Base-by-base conservation (phyloP, 1,140 invertebrate genomes). In the Sycobia sp. region DNA sequence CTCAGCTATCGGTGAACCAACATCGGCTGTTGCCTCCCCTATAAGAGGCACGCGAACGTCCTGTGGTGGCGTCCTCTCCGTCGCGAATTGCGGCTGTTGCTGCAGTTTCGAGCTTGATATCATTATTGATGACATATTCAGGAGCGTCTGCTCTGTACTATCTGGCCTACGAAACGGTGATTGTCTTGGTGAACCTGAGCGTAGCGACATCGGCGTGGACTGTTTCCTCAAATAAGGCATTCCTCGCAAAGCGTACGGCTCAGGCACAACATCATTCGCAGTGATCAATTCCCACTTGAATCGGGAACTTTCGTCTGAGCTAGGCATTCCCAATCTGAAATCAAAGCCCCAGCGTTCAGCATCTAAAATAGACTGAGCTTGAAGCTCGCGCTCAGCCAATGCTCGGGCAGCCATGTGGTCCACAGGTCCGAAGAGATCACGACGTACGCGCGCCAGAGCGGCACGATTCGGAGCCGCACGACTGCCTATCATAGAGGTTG, bases 401-500 rank as follows among this genome's bases (percentile, higher is more conserved):
- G 75, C 76, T 0, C 74, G 69, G 7, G 79, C 79, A 4, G 83
- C 83, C 10, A 78, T 82, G 65, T 83, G 83, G 67, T 85, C 82
- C 4, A 84, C 82, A 3, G 84, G 84, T 0, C 83, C 84, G 64
- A 85, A 85, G n/a, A 85, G 69, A 65, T 82, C 80, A 61, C 82
- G 74, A 10, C 82, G 70, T 4, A 84, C 81, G 13, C 79, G 75
- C 0, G 79, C 79, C 4, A 82, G 64, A 1, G 76, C 76, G 11
- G 76, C 79, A 9, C 71, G 71, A 54, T 63, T 77, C 47, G 80
- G 79, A 9, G 62, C 69, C 13, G 74, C 70, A 38, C 80, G 72
- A 10, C 29, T 22, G 5, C 18, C 25, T n/a, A n/a, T n/a, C n/a
- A n/a, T n/a, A n/a, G n/a, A n/a, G 0, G 18, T 14, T 1, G 25